phyloP scores from a whole-genome alignment of 2,113 vertebrate species.

The Notiomystis cincta region DNA sequence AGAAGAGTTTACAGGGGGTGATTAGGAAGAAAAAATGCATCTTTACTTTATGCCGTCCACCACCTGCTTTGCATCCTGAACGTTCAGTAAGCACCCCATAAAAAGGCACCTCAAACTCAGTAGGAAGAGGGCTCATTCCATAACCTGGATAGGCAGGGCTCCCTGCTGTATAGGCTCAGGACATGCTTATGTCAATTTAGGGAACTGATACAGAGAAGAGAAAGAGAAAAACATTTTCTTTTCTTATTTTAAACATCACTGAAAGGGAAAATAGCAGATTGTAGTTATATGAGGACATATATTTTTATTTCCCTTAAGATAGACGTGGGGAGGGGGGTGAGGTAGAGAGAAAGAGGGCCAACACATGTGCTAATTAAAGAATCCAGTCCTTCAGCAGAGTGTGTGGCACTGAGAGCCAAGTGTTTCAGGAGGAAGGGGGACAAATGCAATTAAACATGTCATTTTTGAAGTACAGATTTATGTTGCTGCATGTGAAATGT shows the following conservation, averaged over 20 bases:
- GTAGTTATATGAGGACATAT: constrained; percentile 65
- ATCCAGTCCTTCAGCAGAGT: background rate
- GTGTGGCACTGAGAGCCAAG: constrained; percentile 11
- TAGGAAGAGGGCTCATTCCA: background rate
- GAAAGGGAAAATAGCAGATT: constrained; percentile 56
- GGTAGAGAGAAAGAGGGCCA: constrained; percentile 22
- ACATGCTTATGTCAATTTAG: background rate
- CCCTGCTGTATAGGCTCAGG: background rate
- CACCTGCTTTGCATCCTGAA: background rate
- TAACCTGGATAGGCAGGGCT: background rate
- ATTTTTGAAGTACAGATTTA: constrained; percentile 36
- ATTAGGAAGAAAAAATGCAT: background rate
- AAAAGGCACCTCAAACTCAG: background rate
- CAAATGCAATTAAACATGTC: constrained; percentile 30
- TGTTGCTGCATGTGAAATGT: constrained; percentile 1
- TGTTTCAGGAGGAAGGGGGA: constrained; percentile 12
- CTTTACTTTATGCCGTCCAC: background rate
- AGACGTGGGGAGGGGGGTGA: background rate
- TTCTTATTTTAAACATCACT: constrained; percentile 46
- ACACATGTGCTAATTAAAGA: constrained; percentile 49
- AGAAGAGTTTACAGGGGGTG: background rate
- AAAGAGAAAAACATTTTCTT: constrained; percentile 31
- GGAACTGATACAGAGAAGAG: background rate
- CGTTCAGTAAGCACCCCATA: background rate
- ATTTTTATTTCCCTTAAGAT: constrained; percentile 65